Percentiles rank a stretch among this genome's conserved stretches.
Conservation (phyloP, 1,140 invertebrate genomes). For the Nebria ingens region DNA sequence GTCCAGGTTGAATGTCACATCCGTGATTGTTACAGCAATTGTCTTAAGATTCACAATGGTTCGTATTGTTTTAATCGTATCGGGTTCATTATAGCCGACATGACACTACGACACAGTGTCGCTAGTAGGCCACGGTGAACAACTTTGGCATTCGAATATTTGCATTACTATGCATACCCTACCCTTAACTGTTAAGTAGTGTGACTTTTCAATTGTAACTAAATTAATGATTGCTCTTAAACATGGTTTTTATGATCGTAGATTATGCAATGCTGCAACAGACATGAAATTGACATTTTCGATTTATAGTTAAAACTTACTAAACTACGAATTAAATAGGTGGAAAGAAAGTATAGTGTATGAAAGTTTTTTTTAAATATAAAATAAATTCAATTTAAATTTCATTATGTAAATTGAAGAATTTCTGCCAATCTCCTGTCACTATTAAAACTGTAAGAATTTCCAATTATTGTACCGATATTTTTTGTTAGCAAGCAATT, state of each 20-base stretch:
- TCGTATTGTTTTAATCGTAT: background rate
- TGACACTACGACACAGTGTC: background rate
- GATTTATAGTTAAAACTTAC: background rate
- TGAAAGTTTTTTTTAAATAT: background rate
- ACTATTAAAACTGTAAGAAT: no score
- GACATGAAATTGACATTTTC: no score
- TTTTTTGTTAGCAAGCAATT: no score
- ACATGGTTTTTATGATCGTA: no score
- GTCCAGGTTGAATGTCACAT: background rate
- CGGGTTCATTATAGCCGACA: background rate
- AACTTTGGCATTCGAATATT: background rate
- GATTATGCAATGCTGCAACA: no score
- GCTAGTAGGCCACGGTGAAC: background rate
- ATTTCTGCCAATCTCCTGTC: no score
- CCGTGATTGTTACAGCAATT: background rate
- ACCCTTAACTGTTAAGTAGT: background rate
- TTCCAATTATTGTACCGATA: no score
- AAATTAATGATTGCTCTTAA: background rate
- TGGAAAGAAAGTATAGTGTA: background rate
- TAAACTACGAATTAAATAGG: background rate
- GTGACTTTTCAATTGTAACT: background rate
- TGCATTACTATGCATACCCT: background rate
- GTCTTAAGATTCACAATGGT: background rate
- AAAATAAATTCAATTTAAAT: background rate
- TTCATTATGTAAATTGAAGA: no score